These are phyloP conservation scores for Ptilonorhynchus violaceus DNA, from an alignment of 2,113 vertebrate species.

Conservation along the genomic window DNA sequence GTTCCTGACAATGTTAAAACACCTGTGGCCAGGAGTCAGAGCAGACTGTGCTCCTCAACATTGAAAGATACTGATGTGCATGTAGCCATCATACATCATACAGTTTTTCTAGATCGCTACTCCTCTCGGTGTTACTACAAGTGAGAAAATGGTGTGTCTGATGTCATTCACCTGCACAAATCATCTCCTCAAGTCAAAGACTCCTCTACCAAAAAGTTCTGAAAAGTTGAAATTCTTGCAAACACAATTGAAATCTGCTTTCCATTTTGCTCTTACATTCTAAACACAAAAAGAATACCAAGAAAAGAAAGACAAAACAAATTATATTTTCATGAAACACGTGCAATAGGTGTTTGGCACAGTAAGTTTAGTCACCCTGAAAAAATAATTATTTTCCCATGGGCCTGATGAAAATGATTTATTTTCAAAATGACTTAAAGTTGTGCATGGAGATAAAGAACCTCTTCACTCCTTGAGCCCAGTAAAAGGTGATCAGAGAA, in stretches of 20 bases:
- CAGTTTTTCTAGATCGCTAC: neutral
- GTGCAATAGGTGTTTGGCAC: neutral
- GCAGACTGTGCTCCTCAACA: neutral
- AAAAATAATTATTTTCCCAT: neutral
- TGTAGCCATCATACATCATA: accelerated
- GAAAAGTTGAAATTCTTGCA: neutral
- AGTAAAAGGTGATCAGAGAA: neutral
- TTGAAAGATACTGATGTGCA: neutral
- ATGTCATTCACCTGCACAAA: neutral
- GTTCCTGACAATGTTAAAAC: neutral
- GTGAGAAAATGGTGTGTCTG: neutral
- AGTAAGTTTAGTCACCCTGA: neutral
- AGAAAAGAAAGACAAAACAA: neutral
- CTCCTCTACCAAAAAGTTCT: neutral
- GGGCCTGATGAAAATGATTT: neutral
- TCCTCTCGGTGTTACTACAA: neutral
- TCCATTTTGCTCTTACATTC: neutral
- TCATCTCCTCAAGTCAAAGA: neutral
- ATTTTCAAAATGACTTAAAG: neutral
- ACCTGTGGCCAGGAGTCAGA: neutral
- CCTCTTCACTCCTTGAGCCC: neutral
- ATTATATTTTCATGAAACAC: neutral
- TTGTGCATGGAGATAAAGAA: neutral
- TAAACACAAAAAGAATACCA: neutral
- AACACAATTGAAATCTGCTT: neutral